Evolutionary conservation across 2,888 invertebrate species (phyloP), one percentile per base, ranked within the genome.

Genomic region (Antitype chi): DNA sequence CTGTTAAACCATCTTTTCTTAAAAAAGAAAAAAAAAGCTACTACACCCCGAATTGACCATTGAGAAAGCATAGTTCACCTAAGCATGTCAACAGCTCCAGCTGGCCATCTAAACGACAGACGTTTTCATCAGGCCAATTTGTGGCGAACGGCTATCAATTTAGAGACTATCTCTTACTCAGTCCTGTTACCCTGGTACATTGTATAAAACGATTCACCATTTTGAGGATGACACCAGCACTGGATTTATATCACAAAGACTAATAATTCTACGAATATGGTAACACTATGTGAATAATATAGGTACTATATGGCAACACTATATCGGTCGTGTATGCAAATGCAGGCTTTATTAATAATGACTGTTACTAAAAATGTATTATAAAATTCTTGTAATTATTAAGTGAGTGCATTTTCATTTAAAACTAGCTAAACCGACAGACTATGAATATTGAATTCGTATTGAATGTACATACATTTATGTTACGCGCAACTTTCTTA

Each of bases 111-210:
- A 55, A n/a, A 15, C 8, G 15, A 38, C 23, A 53, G 53, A 49
- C 62, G 63, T 86, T 79, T 84, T 62, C 53, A 86, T 79, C 75
- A 76, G 47, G 17, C 20, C 77, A 87, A 84, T 85, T 85, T 84
- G 75, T 66, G 73, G 60, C 32, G 43, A 55, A 60, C 53, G 28
- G 60, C 71, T 57, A 63, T 72, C 80, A 76, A 84, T 84, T 71
- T 62, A 47, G 43, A 2, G 60, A 52, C 63, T 32, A 62, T 52
- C 53, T 78, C 38, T 60, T 63, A 70, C 67, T 78, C 43, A 55
- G 70, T 64, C 57, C 69, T 72, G 66, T 62, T 62, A n/a, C 5
- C 55, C 55, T 70, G 60, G 70, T 80, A 70, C 59, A 2, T n/a
- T 17, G 23, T 15, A 57, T 17, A 13, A 9, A 32, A 55, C 4